A percentile compares a stretch with the other conserved stretches of the same genome.
These are phyloP conservation scores for Phenganax stokvisi DNA, from an alignment of 92 coral and sea anemone genomes.

Conservation along the genomic window DNA sequence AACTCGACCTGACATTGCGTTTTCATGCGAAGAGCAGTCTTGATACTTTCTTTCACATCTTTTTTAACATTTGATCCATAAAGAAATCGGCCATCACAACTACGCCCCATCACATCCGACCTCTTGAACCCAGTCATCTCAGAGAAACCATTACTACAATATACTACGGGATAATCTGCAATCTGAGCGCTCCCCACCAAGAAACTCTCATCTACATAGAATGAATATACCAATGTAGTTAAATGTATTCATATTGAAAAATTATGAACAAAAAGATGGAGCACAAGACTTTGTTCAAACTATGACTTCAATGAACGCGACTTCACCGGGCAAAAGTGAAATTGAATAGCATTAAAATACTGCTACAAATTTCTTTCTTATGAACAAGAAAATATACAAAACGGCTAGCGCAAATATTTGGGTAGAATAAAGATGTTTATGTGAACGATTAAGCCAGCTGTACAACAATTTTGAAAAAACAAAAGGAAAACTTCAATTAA, in stretches of 20 bases:
- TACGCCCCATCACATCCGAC: slow-evolving; percentile 80
- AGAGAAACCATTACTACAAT: slow-evolving; percentile 94
- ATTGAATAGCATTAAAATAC: too few species aligned
- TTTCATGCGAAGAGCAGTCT: slow-evolving; percentile 62
- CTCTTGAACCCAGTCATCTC: slow-evolving; percentile 89
- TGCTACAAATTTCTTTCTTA: too few species aligned
- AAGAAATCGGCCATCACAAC: slow-evolving; percentile 82
- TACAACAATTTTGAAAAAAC: too few species aligned
- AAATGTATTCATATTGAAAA: slow-evolving; percentile 5
- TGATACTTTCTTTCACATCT: slow-evolving; percentile 66
- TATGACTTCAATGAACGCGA: too few species aligned
- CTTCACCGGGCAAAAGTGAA: too few species aligned
- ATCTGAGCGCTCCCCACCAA: slow-evolving; percentile 93
- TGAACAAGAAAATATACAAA: too few species aligned
- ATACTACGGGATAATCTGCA: slow-evolving; percentile 86
- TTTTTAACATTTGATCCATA: slow-evolving; percentile 72
- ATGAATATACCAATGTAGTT: slow-evolving; percentile 27
- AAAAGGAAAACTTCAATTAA: too few species aligned
- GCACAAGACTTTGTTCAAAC: too few species aligned
- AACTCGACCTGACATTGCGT: slow-evolving; percentile 69
- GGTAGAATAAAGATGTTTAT: too few species aligned
- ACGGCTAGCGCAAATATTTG: too few species aligned
- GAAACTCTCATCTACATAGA: slow-evolving; percentile 79
- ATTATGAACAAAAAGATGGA: not conserved
- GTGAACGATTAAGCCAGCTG: too few species aligned